These are phyloP conservation scores for Melopsittacus undulatus DNA, from an alignment of 2,797 vertebrate species.

Conservation along the genomic window DNA sequence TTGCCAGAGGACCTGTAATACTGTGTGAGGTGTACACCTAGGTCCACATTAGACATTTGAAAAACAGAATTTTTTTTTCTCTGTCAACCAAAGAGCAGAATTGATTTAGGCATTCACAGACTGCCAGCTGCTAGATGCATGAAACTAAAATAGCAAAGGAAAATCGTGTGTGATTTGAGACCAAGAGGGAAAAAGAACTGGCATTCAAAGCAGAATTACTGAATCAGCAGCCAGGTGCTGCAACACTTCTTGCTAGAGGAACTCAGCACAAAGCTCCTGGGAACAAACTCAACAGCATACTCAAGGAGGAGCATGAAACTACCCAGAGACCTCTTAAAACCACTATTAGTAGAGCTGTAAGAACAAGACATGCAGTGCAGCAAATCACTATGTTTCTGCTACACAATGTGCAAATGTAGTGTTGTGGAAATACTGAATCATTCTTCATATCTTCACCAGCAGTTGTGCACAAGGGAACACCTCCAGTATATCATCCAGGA, in stretches of 20 bases:
- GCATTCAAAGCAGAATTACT: background rate
- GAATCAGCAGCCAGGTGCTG: fast-evolving
- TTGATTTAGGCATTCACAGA: fast-evolving
- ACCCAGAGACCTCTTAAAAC: background rate
- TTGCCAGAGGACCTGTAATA: background rate
- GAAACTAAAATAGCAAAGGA: background rate
- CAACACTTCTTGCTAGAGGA: background rate
- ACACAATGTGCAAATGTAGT: fast-evolving
- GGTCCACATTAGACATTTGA: too few relatives aligned
- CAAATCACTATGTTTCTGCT: background rate
- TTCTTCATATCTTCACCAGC: background rate
- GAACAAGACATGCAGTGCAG: background rate
- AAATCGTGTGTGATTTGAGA: background rate
- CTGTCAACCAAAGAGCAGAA: background rate
- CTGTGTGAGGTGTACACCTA: fast-evolving
- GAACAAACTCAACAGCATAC: background rate
- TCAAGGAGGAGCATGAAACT: background rate
- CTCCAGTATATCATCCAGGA: background rate
- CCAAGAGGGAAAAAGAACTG: background rate
- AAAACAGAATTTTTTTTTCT: background rate
- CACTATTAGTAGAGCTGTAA: background rate
- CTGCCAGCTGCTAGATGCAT: background rate
- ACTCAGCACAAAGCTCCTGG: background rate
- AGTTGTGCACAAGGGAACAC: background rate
- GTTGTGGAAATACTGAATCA: background rate